These are phyloP conservation scores for Lepas anatifera DNA, from an alignment of 2,888 invertebrate species.

Conservation along the genomic window DNA sequence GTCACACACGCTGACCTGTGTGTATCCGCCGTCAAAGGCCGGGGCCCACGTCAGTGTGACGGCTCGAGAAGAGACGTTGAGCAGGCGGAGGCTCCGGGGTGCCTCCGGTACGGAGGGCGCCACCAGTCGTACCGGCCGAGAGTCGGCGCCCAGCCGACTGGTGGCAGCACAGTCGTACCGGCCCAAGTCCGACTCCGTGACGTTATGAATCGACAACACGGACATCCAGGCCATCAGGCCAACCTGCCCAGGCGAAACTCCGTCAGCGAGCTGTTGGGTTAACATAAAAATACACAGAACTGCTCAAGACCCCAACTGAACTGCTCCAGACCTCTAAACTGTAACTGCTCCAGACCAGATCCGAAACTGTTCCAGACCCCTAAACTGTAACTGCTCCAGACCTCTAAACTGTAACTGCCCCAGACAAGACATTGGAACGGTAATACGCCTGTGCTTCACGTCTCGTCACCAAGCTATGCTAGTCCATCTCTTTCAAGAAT, in stretches of 20 bases:
- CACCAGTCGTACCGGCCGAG: not conserved
- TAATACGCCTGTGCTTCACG: too few relatives aligned
- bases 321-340: too few relatives aligned
- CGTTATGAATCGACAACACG: not conserved
- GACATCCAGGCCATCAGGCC: not conserved
- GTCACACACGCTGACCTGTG: constrained; percentile 29
- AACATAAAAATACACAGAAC: too few relatives aligned
- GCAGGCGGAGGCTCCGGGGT: constrained; percentile 23
- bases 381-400: too few relatives aligned
- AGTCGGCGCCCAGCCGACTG: not conserved
- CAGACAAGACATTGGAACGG: too few relatives aligned
- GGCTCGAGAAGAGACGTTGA: constrained; percentile 36
- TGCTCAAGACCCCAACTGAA: too few relatives aligned
- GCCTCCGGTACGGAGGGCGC: not conserved
- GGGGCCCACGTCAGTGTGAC: constrained; percentile 37
- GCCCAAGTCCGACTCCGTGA: not conserved
- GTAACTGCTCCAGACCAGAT: too few relatives aligned
- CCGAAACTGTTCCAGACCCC: too few relatives aligned
- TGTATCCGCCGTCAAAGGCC: constrained; percentile 39
- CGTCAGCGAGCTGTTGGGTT: too few relatives aligned
- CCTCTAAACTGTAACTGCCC: too few relatives aligned
- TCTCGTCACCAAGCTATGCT: too few relatives aligned
- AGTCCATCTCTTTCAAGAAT: too few relatives aligned
- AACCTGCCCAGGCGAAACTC: not conserved
- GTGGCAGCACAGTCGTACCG: not conserved